Base-by-base conservation (phyloP, 1,140 invertebrate genomes). In the Laodelphax striatellus region DNA sequence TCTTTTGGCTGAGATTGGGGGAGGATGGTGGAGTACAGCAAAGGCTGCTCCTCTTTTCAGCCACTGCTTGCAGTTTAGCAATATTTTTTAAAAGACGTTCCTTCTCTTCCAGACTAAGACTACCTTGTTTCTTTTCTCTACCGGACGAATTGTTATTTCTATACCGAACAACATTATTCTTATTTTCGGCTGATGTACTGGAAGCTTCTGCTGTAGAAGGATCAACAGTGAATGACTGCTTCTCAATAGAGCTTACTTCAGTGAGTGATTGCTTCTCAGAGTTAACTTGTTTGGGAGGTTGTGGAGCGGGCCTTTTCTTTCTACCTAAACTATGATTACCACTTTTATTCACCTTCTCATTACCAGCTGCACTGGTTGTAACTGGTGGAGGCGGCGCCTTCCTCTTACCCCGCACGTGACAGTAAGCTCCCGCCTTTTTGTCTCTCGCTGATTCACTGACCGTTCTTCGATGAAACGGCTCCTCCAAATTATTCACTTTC, bases 321-420 rank as follows among this genome's bases (percentile, higher is more conserved):
- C 75, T 70, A 60, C 75, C 71, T n/a, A 72, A 65, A 66, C 70
- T 76, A 17, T 61, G 52, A 50, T 43, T 16, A n/a, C 34, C 24
- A 55, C 17, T 34, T 55, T 24, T 34, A 31, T 13, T 55, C 38
- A 38, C 31, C 10, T 55, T 44, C n/a, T 53, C 21, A 28, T 13
- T n/a, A 42, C 41, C 24, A 57, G 22, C 42, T 42, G 44, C 22
- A 11, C 46, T 24, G 6, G 5, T 10, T 59, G 52, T 34, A 8
- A 57, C 57, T 2, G 86, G 87, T 11, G 87, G 86, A 63, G 78
- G 78, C 0, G 86, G 86, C 2, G 86, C 86, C 67, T 79, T 80
- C 41, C 86, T 73, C 67, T 89, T 89, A 13, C 85, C 85, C 63
- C 84, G 85, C 0, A 88, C 85, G 70, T 88, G 83, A 4, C 69